Evolutionary conservation across 2,888 invertebrate genomes (phyloP).

Genomic region (Epinotia brunnichana): DNA sequence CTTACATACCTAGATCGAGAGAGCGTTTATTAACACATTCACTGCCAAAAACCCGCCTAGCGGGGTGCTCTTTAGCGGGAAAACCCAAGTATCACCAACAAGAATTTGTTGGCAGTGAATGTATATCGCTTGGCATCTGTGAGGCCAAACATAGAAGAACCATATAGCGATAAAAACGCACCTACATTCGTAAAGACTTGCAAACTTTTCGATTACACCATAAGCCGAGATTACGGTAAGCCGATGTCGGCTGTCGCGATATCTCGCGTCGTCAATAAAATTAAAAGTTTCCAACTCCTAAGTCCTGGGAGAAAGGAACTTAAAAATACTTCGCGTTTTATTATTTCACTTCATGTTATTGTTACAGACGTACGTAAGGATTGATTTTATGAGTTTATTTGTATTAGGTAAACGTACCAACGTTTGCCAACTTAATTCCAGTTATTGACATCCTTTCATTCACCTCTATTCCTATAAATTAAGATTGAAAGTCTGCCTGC

Average conservation of each 20-base stretch:
- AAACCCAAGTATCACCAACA: too few relatives aligned
- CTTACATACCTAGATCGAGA: too few relatives aligned
- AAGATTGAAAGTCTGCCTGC: too few relatives aligned
- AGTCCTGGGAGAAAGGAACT: constrained; percentile 42
- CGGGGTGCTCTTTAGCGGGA: too few relatives aligned
- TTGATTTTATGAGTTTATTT: background rate
- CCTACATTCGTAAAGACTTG: constrained; percentile 24
- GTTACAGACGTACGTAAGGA: background rate
- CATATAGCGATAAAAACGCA: constrained; percentile 3
- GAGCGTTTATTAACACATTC: too few relatives aligned
- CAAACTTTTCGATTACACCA: constrained; percentile 31
- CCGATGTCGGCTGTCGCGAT: constrained; percentile 20
- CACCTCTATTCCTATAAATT: too few relatives aligned
- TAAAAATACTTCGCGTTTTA: constrained; percentile 27
- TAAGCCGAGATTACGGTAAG: constrained; percentile 33
- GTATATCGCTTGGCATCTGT: background rate
- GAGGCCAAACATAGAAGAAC: background rate
- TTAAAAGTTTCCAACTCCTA: constrained; percentile 56
- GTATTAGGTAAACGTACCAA: too few relatives aligned
- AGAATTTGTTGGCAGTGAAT: too few relatives aligned
- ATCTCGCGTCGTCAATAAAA: constrained; percentile 55
- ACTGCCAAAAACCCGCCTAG: too few relatives aligned
- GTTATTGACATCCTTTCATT: too few relatives aligned
- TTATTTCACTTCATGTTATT: constrained; percentile 20
- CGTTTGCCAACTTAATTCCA: too few relatives aligned